Base-by-base conservation (phyloP, 1,140 invertebrate genomes). In the Micrasema minimum region DNA sequence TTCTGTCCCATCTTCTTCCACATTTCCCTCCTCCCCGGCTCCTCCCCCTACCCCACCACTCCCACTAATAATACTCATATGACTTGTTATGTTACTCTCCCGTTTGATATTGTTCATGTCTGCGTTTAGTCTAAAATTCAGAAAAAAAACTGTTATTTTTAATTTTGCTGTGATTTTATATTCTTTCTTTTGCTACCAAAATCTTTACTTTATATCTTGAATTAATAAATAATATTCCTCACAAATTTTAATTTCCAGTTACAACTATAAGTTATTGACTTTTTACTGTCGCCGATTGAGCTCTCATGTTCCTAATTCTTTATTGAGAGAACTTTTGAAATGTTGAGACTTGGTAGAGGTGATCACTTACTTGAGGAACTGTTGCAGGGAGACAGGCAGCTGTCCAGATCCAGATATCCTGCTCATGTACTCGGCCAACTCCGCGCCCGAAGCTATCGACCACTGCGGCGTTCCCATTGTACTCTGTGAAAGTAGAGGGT, bases 311-410 rank as follows among this genome's bases (percentile, higher is more conserved):
- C n/a, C n/a, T n/a, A n/a, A n/a, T n/a, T n/a, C n/a, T n/a, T n/a
- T n/a, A n/a, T n/a, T n/a, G n/a, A n/a, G n/a, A n/a, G n/a, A n/a
- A n/a, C n/a, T n/a, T n/a, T n/a, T n/a, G n/a, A n/a, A n/a, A n/a
- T n/a, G n/a, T n/a, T n/a, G n/a, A n/a, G n/a, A n/a, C n/a, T n/a
- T n/a, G n/a, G n/a, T n/a, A n/a, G n/a, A n/a, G n/a, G n/a, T n/a
- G n/a, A n/a, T 14, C 7, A 51, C 41, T 14, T 16, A 75, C 74
- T 62, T 86, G 7, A 91, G 79, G 76, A 90, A 90, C 77, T 91
- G 89, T 69, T 90, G 89, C 11, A 91, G 78, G 12, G 88, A 88
- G 12, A 87, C 78, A 1, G 88, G 66, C 12, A 41, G n/a, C 35
- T 72, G 74, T 12, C 53, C 66, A 31, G 46, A 31, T 12, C 66